A percentile compares a stretch with the other conserved stretches of the same genome.
phyloP scores from a whole-genome alignment of 2,113 vertebrate species.

The Thermophis baileyi region DNA sequence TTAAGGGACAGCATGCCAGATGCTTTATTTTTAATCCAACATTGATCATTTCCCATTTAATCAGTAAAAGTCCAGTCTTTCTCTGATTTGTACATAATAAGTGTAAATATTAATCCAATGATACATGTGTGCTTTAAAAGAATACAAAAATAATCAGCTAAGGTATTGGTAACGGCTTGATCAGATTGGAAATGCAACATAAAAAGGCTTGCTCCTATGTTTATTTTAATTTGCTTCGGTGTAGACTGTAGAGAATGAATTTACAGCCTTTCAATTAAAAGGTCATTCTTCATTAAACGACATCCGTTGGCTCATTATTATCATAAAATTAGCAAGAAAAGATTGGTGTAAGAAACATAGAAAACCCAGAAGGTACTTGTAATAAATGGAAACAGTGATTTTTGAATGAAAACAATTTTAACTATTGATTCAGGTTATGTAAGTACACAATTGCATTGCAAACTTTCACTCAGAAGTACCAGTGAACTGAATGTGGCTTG shows the following conservation, averaged over 20 bases:
- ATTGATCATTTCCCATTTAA: slow-evolving; percentile 38
- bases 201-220: slow-evolving; percentile 56
- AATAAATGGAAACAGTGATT: slow-evolving; percentile 35
- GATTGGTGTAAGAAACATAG: slow-evolving; percentile 66
- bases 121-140: slow-evolving; percentile 47
- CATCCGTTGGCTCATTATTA: slow-evolving; percentile 73
- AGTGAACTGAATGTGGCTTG: not conserved
- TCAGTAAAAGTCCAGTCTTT: slow-evolving; percentile 34
- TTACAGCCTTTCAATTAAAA: slow-evolving; percentile 80
- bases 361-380: slow-evolving; percentile 49
- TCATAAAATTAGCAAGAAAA: slow-evolving; percentile 74
- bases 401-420: slow-evolving; percentile 44
- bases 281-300: slow-evolving; percentile 75
- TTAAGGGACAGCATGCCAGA: slow-evolving; percentile 35
- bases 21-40: slow-evolving; percentile 27
- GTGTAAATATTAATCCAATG: slow-evolving; percentile 46
- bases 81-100: slow-evolving; percentile 40
- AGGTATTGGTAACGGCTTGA: slow-evolving; percentile 47
- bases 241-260: slow-evolving; percentile 68
- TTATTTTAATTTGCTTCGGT: slow-evolving; percentile 73
- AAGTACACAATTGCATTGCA: not conserved
- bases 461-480: not conserved
- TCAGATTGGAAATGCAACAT: slow-evolving; percentile 59
- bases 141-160: slow-evolving; percentile 29
- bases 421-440: not conserved